A percentile compares a stretch with the other conserved stretches of the same genome.
Conservation (phyloP, 2,113 vertebrate species). For the Ptychochromis oligacanthus region DNA sequence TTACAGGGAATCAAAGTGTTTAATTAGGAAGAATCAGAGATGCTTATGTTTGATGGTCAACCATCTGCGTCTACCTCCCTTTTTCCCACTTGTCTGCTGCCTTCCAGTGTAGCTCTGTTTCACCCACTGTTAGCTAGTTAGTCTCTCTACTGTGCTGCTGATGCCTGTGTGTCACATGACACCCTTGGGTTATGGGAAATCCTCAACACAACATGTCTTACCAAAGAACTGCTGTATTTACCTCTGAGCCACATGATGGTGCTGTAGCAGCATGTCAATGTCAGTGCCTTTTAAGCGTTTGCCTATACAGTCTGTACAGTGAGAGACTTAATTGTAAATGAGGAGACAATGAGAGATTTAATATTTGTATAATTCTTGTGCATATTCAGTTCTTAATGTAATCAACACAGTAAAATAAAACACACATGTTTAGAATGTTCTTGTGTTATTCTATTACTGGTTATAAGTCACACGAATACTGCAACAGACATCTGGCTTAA, state of each 20-base stretch:
- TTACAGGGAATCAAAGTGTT: conserved; percentile 80
- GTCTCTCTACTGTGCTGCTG: conserved; percentile 29
- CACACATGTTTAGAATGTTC: conserved; percentile 4
- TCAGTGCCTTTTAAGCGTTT: conserved; percentile 8
- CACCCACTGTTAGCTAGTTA: conserved; percentile 41
- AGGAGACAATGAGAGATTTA: conserved; percentile 27
- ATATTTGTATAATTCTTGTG: conserved; percentile 7
- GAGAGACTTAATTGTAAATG: conserved; percentile 14
- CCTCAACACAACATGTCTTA: not conserved
- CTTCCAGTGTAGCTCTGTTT: conserved; percentile 44
- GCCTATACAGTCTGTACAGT: not conserved
- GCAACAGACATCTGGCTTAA: conserved; percentile 17
- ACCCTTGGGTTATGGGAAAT: conserved; percentile 12
- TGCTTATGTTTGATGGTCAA: conserved; percentile 77
- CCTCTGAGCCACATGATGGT: conserved; percentile 75
- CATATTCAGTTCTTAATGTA: conserved; percentile 6
- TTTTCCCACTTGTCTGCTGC: conserved; percentile 52
- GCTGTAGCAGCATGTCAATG: conserved; percentile 73
- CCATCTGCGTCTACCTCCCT: conserved; percentile 72
- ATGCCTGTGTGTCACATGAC: conserved; percentile 30
- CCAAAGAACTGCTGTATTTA: conserved; percentile 12
- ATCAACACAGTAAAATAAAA: conserved; percentile 26
- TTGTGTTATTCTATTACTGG: not conserved
- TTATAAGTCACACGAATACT: conserved; percentile 10
- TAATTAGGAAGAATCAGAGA: conserved; percentile 79